phyloP scores from a whole-genome alignment of 2,113 vertebrate genomes.

The Istiophorus platypterus region DNA sequence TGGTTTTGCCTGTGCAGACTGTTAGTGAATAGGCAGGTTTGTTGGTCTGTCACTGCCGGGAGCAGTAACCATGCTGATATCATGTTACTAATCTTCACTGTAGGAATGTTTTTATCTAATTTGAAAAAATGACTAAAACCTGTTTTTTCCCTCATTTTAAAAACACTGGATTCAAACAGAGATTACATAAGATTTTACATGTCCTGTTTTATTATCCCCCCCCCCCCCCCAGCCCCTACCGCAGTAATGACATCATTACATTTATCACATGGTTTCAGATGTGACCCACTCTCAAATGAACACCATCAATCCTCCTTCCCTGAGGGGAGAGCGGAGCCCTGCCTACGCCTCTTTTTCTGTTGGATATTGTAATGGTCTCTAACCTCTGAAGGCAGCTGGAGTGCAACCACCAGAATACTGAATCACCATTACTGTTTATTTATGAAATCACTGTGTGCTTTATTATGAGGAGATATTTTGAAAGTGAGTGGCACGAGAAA shows the following conservation, averaged over 20 bases:
- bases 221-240: not conserved
- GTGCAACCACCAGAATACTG: slow-evolving; percentile 45
- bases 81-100: too few species aligned
- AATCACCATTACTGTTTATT: slow-evolving; percentile 32
- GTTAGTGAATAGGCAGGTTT: not conserved
- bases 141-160: not conserved
- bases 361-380: slow-evolving; percentile 43
- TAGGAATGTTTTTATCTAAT: too few species aligned
- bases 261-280: slow-evolving; percentile 69
- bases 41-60: too few species aligned
- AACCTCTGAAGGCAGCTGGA: slow-evolving; percentile 31
- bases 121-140: not conserved
- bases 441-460: slow-evolving; percentile 14
- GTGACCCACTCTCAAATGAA: slow-evolving; percentile 68
- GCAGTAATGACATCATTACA: slow-evolving; percentile 64
- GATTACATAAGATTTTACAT: slow-evolving; percentile 37
- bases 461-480: slow-evolving; percentile 16
- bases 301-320: slow-evolving; percentile 70
- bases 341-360: slow-evolving; percentile 40
- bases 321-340: slow-evolving; percentile 45
- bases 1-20: slow-evolving; percentile 48
- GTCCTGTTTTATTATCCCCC: not conserved
- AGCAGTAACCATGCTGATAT: not conserved
- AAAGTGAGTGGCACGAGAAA: slow-evolving; percentile 5
- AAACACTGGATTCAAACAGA: slow-evolving; percentile 3